These are phyloP conservation scores for Clarias gariepinus DNA, from an alignment of 2,113 vertebrate genomes.

Conservation along the genomic window DNA sequence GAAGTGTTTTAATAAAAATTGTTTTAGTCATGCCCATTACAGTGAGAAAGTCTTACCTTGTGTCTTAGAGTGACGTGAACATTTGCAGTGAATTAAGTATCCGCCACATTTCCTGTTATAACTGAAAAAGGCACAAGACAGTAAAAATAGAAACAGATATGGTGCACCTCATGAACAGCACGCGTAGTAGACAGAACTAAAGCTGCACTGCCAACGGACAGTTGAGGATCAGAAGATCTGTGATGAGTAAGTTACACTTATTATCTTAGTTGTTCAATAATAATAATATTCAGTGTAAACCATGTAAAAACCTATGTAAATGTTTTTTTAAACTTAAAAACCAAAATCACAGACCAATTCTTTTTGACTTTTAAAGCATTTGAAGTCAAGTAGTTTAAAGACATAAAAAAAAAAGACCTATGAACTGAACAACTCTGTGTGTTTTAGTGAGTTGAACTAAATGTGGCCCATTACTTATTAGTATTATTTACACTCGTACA, in stretches of 20 bases:
- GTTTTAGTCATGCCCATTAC: background rate
- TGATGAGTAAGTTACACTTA: slow-evolving; percentile 24
- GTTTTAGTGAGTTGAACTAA: background rate
- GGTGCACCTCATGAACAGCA: slow-evolving; percentile 29
- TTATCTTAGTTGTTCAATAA: background rate
- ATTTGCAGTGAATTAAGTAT: slow-evolving; percentile 62
- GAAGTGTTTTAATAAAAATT: background rate
- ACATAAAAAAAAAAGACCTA: background rate
- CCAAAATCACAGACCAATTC: background rate
- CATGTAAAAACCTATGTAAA: background rate
- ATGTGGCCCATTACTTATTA: background rate
- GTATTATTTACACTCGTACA: background rate
- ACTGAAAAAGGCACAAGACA: slow-evolving; percentile 68
- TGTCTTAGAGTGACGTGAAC: slow-evolving; percentile 47
- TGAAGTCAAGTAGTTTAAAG: background rate
- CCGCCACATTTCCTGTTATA: slow-evolving; percentile 74
- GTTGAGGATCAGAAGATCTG: slow-evolving; percentile 12
- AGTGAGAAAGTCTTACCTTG: background rate
- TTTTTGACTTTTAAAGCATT: background rate
- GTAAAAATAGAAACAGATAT: slow-evolving; percentile 67
- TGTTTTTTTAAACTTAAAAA: background rate
- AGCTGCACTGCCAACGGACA: background rate
- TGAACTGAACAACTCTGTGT: background rate
- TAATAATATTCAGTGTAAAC: background rate
- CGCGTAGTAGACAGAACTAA: slow-evolving; percentile 45